phyloP scores from a whole-genome alignment of 2,113 vertebrate species.

The Hippopotamus amphibius region DNA sequence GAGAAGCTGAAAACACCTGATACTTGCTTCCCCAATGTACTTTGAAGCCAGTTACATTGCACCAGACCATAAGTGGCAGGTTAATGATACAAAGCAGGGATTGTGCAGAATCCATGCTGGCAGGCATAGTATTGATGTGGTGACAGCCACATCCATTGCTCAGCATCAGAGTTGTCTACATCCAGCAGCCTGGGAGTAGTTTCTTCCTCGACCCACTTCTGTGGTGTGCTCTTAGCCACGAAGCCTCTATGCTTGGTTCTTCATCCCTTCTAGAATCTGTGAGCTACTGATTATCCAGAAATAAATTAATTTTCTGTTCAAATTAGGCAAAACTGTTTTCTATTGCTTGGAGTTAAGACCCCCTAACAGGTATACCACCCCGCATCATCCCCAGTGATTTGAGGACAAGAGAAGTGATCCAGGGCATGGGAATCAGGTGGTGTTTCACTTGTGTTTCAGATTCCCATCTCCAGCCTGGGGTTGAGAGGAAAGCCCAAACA shows the following conservation, averaged over 20 bases:
- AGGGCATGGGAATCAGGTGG: background rate
- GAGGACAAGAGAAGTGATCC: background rate
- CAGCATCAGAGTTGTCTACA: background rate
- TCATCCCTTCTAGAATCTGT: background rate
- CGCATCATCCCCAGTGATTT: background rate
- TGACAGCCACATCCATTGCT: background rate
- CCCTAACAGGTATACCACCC: background rate
- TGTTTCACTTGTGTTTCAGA: background rate
- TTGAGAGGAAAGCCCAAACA: background rate
- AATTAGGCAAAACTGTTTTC: background rate
- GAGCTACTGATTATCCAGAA: background rate
- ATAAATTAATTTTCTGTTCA: conserved; percentile 9
- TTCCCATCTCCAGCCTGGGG: background rate
- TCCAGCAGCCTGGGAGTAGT: background rate
- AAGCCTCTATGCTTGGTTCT: background rate
- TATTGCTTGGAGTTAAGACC: background rate
- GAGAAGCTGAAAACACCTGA: background rate
- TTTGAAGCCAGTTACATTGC: background rate
- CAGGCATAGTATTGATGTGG: background rate
- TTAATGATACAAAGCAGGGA: background rate
- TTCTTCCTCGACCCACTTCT: background rate
- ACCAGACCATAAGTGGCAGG: background rate
- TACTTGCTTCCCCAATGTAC: background rate
- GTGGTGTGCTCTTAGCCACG: background rate
- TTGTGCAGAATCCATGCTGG: background rate